Evolutionary conservation across 1,140 invertebrate genomes (phyloP), one percentile per base, ranked within the genome.

Genomic region (Bursaphelenchus mucronatus): DNA sequence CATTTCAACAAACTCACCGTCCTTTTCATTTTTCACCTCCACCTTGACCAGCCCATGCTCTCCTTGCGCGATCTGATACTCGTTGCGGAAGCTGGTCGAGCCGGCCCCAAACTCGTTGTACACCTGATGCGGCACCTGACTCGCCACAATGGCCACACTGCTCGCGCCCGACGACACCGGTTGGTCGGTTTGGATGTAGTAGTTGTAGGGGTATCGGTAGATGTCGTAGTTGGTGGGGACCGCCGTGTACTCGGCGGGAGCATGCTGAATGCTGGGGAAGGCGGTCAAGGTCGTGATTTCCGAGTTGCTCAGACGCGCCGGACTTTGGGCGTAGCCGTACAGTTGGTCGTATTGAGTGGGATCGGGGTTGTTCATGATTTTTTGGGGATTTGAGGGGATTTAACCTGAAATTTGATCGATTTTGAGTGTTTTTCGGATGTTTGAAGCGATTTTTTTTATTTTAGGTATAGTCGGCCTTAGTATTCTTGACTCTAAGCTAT

Each of bases 271-370:
- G 2, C 46, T 15, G 57, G 57, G 57, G 9, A 59, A 59, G 40
- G 19, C 11, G 40, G 57, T 59, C 41, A 59, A 39, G 1, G 57
- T 59, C 13, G 57, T 59, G 57, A 59, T 59, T 7, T 59, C 57
- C 11, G 57, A n/a, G 4, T 39, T 50, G 13, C 2, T 30, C 46
- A 59, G 45, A 8, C 57, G 57, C 15, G 57, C 57, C 10, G 57
- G 57, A 59, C 57, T 59, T 4, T 49, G 47, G 41, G 57, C 40
- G 7, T 59, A 59, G 11, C 21, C 57, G 57, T 59, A 59, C 1
- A 59, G 15, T n/a, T 59, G 57, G 21, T 39, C 57, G 57, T 59
- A 59, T 39, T 59, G 57, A 43, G 41, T 59, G 13, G 57, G 57
- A 9, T 59, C 57, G 10, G 13, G 57, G 30, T 59, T 59, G 57